Evolutionary conservation across 2,888 invertebrate genomes (phyloP), one percentile per base, ranked within the genome.

Genomic region (Malacosoma neustria): DNA sequence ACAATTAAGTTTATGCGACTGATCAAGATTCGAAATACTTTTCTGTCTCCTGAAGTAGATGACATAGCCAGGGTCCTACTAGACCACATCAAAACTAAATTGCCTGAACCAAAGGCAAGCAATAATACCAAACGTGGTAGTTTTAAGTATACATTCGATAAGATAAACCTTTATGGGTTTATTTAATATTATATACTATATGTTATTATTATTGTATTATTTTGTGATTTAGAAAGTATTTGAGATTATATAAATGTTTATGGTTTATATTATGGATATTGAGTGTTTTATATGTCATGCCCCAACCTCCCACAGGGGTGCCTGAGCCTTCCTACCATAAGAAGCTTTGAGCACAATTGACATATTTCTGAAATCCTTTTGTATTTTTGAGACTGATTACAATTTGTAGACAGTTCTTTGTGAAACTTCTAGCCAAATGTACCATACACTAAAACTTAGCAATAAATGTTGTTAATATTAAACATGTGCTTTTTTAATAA

Each of bases 21-120:
- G 39, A 51, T 46, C 34, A 51, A 51, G 41, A 44, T 45, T 39
- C 14, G 38, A 37, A 45, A 43, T 32, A 47, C 45, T 2, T 45
- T 47, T 42, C 31, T 31, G n/a, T 31, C 13, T 31, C 35, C 39
- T 34, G 39, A 44, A 34, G 29, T 44, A 32, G 36, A 41, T 11
- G 41, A 42, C 34, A 36, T 39, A 39, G 12, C 39, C n/a, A 36
- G 36, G 13, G 36, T 42, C 36, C 35, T 35, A 37, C 7, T 43
- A 31, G 32, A 44, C 7, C n/a, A n/a, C n/a, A n/a, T n/a, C n/a
- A n/a, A n/a, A n/a, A n/a, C n/a, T n/a, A n/a, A n/a, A n/a, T n/a
- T n/a, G n/a, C n/a, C n/a, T n/a, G n/a, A n/a, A n/a, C n/a, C n/a
- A n/a, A n/a, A n/a, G n/a, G n/a, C n/a, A n/a, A n/a, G n/a, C n/a